Evolutionary conservation across 2,797 vertebrate genomes (phyloP), one percentile per base, ranked within the genome.

Genomic region (Crypturellus tataupa): DNA sequence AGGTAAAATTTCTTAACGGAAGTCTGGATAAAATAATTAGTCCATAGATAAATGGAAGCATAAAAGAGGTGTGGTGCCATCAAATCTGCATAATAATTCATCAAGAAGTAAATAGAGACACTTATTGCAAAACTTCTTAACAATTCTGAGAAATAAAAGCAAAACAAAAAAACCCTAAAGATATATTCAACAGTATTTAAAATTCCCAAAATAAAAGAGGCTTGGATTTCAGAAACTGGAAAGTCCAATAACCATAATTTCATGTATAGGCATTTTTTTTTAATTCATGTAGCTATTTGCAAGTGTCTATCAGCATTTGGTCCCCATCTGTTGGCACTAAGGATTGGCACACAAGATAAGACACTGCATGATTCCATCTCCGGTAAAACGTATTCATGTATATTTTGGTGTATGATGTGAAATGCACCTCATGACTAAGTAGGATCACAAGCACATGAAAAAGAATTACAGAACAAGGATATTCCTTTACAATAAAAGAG

Each of bases 71-170:
- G 78, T 10, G 55, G 2, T 49, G 29, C 5, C 33, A 51, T 76
- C 11, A 19, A 62, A 37, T 3, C 33, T 81, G 21, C 2, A 7
- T 70, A 27, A 35, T 35, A 39, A 64, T 37, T 68, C 1, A 44
- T n/a, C 3, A 58, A 40, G 4, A 53, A 64, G 78, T 75, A 2
- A 67, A 35, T 0, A 1, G 27, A 29, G 35, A 46, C 0, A 15
- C 46, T 69, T 49, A 19, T 33, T 47, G 6, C 10, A 80, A 75
- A 67, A 47, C 9, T 31, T 20, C 31, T 17, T 33, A 31, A 33
- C 68, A 35, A 2, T 2, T 18, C 46, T 3, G 12, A 69, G 49
- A 87, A 60, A 51, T 35, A 40, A 78, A 17, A 76, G 3, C 1
- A 77, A 89, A 80, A 55, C 7, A 59, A 90, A 25, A 82, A 59